These are phyloP conservation scores for Mustela nigripes DNA, from an alignment of 2,113 vertebrate genomes.

Conservation along the genomic window DNA sequence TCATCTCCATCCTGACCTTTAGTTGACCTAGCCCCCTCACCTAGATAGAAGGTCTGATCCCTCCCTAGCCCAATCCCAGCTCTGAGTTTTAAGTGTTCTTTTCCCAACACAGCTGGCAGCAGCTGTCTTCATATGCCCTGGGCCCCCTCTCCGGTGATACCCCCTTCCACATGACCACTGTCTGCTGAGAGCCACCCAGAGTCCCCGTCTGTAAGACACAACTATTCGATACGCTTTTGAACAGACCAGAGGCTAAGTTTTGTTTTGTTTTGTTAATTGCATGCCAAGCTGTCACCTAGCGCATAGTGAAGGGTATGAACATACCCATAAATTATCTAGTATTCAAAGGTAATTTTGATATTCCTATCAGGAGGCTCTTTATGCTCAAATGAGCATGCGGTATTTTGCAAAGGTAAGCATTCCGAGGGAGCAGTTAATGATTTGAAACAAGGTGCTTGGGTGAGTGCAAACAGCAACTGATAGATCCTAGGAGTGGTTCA, in stretches of 20 bases:
- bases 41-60: background rate
- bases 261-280: conserved; percentile 67
- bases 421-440: background rate
- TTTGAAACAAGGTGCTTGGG: conserved; percentile 12
- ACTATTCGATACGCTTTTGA: background rate
- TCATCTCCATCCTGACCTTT: background rate
- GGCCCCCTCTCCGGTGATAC: background rate
- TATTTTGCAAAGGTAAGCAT: conserved; percentile 76
- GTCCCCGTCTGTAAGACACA: background rate
- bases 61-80: background rate
- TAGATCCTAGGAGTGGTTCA: conserved; percentile 7
- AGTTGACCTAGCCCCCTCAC: background rate
- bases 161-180: background rate
- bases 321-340: conserved; percentile 37
- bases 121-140: background rate
- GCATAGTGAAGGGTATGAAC: conserved; percentile 62
- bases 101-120: conserved; percentile 44
- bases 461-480: background rate
- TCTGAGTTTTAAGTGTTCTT: conserved; percentile 25
- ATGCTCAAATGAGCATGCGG: conserved; percentile 68
- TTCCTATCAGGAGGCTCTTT: conserved; percentile 68
- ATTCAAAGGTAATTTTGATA: conserved; percentile 55
- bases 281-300: conserved; percentile 64
- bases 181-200: background rate
- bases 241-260: conserved; percentile 34